A percentile compares a stretch with the other conserved stretches of the same genome.
These are phyloP conservation scores for Tridacna gigas DNA, from an alignment of 2,888 invertebrate species.

Conservation along the genomic window DNA sequence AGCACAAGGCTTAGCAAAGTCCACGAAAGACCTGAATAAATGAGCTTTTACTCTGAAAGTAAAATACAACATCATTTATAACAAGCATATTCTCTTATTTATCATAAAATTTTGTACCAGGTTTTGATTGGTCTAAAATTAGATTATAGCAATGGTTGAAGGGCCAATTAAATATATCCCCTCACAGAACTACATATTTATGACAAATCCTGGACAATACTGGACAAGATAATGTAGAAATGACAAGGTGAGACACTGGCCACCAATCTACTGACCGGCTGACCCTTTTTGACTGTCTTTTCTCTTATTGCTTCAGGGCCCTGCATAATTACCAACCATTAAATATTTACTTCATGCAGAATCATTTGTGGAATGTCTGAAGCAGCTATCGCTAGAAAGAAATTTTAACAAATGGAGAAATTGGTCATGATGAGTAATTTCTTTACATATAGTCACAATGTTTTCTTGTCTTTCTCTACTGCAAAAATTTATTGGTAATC, in stretches of 20 bases:
- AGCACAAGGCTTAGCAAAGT: too few relatives aligned
- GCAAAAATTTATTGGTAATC: too few relatives aligned
- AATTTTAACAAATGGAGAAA: too few relatives aligned
- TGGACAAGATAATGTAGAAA: conserved; percentile 18
- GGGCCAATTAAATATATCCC: not conserved
- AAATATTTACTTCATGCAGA: too few relatives aligned
- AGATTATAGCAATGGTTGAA: not conserved
- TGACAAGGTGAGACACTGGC: conserved; percentile 5
- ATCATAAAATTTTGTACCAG: not conserved
- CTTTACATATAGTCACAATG: too few relatives aligned
- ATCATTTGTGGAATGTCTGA: too few relatives aligned
- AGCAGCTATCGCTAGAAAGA: too few relatives aligned
- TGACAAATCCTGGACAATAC: not conserved
- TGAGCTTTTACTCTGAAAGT: too few relatives aligned
- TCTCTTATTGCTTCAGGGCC: not conserved
- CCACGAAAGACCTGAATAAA: too few relatives aligned
- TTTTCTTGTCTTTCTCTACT: too few relatives aligned
- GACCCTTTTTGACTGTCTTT: conserved; percentile 8
- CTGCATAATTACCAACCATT: too few relatives aligned
- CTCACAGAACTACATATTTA: not conserved
- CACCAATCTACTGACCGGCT: conserved; percentile 20
- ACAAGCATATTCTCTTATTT: not conserved
- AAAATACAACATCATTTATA: not conserved
- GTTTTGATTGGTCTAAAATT: conserved; percentile 6
- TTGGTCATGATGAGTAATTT: too few relatives aligned